phyloP scores from a whole-genome alignment of 2,113 vertebrate species.

The Siphamia tubifer region DNA sequence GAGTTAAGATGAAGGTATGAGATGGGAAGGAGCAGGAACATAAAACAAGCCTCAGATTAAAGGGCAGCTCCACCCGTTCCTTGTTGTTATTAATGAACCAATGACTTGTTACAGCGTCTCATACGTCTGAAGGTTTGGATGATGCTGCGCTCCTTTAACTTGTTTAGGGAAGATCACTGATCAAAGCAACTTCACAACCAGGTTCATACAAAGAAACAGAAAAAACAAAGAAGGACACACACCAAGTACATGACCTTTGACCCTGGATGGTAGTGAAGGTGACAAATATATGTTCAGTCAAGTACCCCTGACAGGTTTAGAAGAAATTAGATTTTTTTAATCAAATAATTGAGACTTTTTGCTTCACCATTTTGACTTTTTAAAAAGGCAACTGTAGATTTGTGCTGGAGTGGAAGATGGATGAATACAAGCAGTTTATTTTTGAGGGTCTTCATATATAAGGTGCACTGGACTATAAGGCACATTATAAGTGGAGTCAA shows the following conservation, averaged over 20 bases:
- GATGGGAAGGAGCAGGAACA: conserved; percentile 47
- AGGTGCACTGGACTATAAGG: no score
- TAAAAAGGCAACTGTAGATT: no score
- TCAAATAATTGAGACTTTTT: no score
- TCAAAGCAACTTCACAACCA: conserved; percentile 75
- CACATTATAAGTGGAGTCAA: no score
- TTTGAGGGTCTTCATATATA: no score
- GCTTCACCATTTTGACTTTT: no score
- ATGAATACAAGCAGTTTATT: no score
- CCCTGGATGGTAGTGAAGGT: no score
- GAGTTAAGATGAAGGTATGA: conserved; percentile 48
- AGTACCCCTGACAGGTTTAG: no score
- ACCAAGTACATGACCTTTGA: neutral
- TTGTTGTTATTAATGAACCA: conserved; percentile 75
- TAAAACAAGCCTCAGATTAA: conserved; percentile 72
- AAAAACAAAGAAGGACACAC: neutral
- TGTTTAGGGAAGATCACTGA: conserved; percentile 72
- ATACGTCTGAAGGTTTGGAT: conserved; percentile 67
- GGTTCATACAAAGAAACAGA: neutral
- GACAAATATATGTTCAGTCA: no score
- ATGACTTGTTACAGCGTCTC: conserved; percentile 73
- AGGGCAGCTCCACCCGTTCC: conserved; percentile 63
- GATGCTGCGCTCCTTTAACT: conserved; percentile 73
- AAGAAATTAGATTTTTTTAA: no score
- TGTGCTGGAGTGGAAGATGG: no score